Percentiles rank a stretch among this genome's conserved stretches.
Evolutionary conservation across 1,140 invertebrate genomes (phyloP).

Genomic region (Cydia splendana): DNA sequence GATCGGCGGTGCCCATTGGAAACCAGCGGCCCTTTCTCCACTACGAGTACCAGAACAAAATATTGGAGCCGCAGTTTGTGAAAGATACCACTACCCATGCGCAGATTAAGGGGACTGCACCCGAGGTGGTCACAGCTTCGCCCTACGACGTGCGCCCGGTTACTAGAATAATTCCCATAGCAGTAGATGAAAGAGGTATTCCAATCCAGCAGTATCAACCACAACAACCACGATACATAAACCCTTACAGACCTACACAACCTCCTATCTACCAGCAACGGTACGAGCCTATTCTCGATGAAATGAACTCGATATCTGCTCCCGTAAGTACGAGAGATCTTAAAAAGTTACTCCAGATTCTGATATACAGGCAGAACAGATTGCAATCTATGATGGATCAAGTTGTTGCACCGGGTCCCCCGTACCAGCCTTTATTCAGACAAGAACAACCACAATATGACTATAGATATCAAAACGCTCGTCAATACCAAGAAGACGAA

Average conservation of each 20-base stretch:
- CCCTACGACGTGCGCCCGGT: slow-evolving; percentile 63
- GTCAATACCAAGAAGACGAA: slow-evolving; percentile 64
- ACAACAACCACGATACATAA: slow-evolving; percentile 66
- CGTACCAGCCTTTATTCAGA: slow-evolving; percentile 62
- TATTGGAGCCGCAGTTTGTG: slow-evolving; percentile 71
- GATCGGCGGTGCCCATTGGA: slow-evolving; percentile 73
- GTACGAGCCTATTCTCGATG: slow-evolving; percentile 58
- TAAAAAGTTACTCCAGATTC: slow-evolving; percentile 80
- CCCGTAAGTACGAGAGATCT: slow-evolving; percentile 82
- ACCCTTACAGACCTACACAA: slow-evolving; percentile 57
- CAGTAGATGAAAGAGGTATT: slow-evolving; percentile 69
- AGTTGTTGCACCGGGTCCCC: slow-evolving; percentile 60
- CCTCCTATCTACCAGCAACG: slow-evolving; percentile 60
- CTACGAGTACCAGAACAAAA: slow-evolving; percentile 70
- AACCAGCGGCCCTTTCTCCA: slow-evolving; percentile 77
- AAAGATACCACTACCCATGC: slow-evolving; percentile 56
- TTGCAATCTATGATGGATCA: slow-evolving; percentile 79
- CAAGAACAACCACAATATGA: slow-evolving; percentile 47
- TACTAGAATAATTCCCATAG: slow-evolving; percentile 62
- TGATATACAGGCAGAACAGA: slow-evolving; percentile 80
- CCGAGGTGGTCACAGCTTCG: slow-evolving; percentile 46
- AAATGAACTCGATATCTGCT: slow-evolving; percentile 68
- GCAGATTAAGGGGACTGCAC: slow-evolving; percentile 47
- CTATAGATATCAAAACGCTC: slow-evolving; percentile 53
- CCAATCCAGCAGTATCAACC: slow-evolving; percentile 68